Evolutionary conservation across 2,888 invertebrate genomes (phyloP), one percentile per base, ranked within the genome.

Genomic region (Rhagium mordax): DNA sequence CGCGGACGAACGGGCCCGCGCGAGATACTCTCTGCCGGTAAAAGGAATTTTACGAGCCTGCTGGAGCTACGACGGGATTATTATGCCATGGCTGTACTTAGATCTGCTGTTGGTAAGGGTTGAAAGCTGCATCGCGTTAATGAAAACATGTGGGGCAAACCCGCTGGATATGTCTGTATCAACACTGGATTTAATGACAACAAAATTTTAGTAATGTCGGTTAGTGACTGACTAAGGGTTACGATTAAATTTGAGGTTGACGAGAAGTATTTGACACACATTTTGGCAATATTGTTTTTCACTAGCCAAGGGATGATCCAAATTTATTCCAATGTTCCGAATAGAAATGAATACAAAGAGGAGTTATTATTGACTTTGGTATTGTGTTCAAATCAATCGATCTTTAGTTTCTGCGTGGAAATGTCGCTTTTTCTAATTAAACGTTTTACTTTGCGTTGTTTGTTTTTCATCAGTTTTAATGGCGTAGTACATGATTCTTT

Each of bases 41-140:
- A 41, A 41, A 41, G n/a, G 41, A n/a, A 41, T 41, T 41, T 41
- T 41, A 41, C n/a, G 41, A 41, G 41, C n/a, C 41, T 10, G 41
- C 41, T n/a, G 41, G 3, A 41, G n/a, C 41, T n/a, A n/a, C 41
- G 3, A n/a, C 59, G 5, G 65, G 65, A 65, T 51, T 53, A 53
- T 29, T 79, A 83, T 83, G 83, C 87, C 86, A 87, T 87, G 87
- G 87, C 87, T 86, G 85, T 87, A 84, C 85, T 87, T 85, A 84
- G 86, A 86, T 86, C 87, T 86, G 82, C 84, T 84, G 77, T 82
- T 86, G 87, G 87, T 87, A 85, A 86, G 86, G 78, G 18, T 21
- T 53, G 33, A 24, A 24, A n/a, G 21, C n/a, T 24, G 20, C 20
- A 3, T 13, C n/a, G 53, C 13, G 29, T 24, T 27, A n/a, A 16